phyloP scores from a whole-genome alignment of 2,113 vertebrate species.

The Pampusana beccarii region DNA sequence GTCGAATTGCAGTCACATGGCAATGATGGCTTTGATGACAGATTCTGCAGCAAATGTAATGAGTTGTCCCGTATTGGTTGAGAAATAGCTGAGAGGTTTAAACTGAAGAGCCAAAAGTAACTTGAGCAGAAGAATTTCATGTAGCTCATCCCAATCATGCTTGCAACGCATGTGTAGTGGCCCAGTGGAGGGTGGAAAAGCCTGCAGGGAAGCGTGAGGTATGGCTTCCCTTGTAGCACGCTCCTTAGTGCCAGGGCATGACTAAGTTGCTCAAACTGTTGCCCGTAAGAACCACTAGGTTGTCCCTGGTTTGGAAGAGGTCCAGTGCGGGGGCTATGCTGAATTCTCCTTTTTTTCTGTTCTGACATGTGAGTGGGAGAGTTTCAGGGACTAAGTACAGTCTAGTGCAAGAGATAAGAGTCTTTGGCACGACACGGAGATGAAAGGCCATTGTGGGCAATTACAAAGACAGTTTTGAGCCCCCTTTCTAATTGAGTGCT shows the following conservation, averaged over 20 bases:
- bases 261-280: not conserved
- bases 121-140: not conserved
- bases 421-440: not conserved
- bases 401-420: not conserved
- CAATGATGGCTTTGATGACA: not conserved
- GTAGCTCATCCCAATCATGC: not conserved
- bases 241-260: not conserved
- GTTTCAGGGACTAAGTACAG: not conserved
- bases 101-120: not conserved
- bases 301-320: not conserved
- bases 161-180: not conserved
- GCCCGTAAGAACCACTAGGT: fast-evolving
- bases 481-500: not conserved
- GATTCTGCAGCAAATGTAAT: slow-evolving; percentile 9
- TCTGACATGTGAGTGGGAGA: fast-evolving
- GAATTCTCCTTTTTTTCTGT: not conserved
- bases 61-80: not conserved
- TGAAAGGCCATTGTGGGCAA: not conserved
- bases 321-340: too few relatives aligned
- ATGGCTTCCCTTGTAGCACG: not conserved
- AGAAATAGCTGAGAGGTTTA: not conserved
- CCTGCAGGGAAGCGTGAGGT: not conserved
- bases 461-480: not conserved
- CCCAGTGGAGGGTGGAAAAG: not conserved
- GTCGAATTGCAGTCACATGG: not conserved